phyloP scores from a whole-genome alignment of 1,140 invertebrate genomes.

The Lepidurus packardi region DNA sequence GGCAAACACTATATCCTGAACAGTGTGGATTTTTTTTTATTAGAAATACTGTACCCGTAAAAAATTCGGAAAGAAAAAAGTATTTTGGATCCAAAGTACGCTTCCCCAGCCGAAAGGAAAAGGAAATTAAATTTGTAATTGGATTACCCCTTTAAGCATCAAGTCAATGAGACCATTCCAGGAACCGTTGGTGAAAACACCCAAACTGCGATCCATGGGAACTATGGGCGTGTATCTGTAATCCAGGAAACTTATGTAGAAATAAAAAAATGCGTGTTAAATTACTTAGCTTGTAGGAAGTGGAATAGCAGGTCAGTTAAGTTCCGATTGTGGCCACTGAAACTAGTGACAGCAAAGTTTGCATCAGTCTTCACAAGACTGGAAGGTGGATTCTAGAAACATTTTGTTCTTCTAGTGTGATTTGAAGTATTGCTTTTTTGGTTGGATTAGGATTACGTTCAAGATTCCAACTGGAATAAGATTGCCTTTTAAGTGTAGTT shows the following conservation, averaged over 20 bases:
- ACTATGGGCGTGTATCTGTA: not conserved
- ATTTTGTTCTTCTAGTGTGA: not conserved
- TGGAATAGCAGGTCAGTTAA: not conserved
- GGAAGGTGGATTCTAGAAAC: not conserved
- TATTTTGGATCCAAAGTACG: not conserved
- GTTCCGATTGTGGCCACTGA: not conserved
- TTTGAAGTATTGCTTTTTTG: not conserved
- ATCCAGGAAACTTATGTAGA: not conserved
- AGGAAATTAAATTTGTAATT: not conserved
- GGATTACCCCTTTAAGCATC: not conserved
- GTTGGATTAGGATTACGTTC: not conserved
- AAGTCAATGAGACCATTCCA: slow-evolving; percentile 12
- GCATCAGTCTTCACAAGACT: not conserved
- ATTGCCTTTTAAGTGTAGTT: not conserved
- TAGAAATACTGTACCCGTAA: no score
- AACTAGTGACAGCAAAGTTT: not conserved
- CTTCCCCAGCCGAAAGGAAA: not conserved
- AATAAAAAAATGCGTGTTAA: not conserved
- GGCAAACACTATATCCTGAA: not conserved
- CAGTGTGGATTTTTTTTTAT: not conserved
- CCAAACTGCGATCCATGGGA: not conserved
- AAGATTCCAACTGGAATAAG: not conserved
- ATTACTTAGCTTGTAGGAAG: not conserved
- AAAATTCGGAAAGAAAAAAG: not conserved
- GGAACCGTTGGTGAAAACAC: not conserved